Evolutionary conservation across 2,888 invertebrate species (phyloP), one percentile per base, ranked within the genome.

Genomic region (Entomobrya multifasciata): DNA sequence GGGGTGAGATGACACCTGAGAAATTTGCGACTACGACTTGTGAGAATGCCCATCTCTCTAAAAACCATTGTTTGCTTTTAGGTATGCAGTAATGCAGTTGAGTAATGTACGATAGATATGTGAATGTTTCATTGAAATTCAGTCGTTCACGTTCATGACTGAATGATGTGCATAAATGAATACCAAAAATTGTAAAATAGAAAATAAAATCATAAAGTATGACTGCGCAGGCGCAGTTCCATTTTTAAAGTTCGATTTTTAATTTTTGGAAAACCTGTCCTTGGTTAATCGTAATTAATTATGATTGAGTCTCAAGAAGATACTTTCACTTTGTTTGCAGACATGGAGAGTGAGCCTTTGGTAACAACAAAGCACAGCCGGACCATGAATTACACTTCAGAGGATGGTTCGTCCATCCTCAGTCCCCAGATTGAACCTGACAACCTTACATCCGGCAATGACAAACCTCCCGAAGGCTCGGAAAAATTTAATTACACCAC

Each of bases 341-440:
- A 88, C 15, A 91, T 91, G 91, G 91, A 91, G 90, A 90, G 90
- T 90, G 90, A 91, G 80, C 91, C 91, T 17, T 87, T 91, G 88
- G 90, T 91, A 82, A 90, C 87, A 47, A 82, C 72, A 70, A 88
- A 84, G 60, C 49, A 82, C 27, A 79, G 49, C 13, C 82, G 87
- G 62, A 89, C 72, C 57, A 90, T 89, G 88, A 89, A 90, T 77
- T 90, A 90, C 79, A 87, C 87, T 11, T 88, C 89, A 10, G 90
- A 91, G 85, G 91, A 90, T 87, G 89, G 89, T 13, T 89, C 91
- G 17, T 89, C 90, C 87, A 90, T 90, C 79, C 90, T 90, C 55
- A 84, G 86, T n/a, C n/a, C 70, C 87, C 88, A 13, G 86, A 52
- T 85, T 78, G 91, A 89, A 57, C 77, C 88, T n/a, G 86, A 83